Evolutionary conservation across 2,113 vertebrate genomes (phyloP).

Genomic region (Loxodonta africana): DNA sequence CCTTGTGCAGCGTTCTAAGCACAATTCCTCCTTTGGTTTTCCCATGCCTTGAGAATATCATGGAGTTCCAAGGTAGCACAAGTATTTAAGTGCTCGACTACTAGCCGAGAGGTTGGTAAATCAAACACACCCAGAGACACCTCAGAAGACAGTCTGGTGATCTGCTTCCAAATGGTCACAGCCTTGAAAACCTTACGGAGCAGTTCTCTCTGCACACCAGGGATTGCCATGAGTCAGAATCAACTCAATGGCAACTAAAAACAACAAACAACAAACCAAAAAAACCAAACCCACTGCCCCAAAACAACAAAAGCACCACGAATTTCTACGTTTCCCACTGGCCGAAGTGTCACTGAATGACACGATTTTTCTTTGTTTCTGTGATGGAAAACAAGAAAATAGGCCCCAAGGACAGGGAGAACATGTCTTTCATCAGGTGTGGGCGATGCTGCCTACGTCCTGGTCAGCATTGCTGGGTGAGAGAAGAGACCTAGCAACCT

Average conservation of each 20-base stretch:
- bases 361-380: background rate
- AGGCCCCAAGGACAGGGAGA: background rate
- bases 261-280: background rate
- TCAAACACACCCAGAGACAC: background rate
- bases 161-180: background rate
- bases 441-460: accelerated
- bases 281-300: too few species aligned
- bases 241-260: background rate
- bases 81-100: background rate
- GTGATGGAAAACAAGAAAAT: background rate
- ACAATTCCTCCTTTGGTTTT: background rate
- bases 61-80: background rate
- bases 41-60: background rate
- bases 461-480: background rate
- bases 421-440: background rate
- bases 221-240: background rate
- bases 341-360: background rate
- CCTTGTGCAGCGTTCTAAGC: background rate
- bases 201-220: background rate
- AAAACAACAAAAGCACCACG: background rate
- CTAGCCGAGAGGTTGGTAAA: background rate
- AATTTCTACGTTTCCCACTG: background rate
- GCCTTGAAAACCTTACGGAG: background rate
- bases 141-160: background rate
- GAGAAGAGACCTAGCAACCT: background rate